phyloP scores from a whole-genome alignment of 2,888 invertebrate species.

The Caenorhabditis sp. region DNA sequence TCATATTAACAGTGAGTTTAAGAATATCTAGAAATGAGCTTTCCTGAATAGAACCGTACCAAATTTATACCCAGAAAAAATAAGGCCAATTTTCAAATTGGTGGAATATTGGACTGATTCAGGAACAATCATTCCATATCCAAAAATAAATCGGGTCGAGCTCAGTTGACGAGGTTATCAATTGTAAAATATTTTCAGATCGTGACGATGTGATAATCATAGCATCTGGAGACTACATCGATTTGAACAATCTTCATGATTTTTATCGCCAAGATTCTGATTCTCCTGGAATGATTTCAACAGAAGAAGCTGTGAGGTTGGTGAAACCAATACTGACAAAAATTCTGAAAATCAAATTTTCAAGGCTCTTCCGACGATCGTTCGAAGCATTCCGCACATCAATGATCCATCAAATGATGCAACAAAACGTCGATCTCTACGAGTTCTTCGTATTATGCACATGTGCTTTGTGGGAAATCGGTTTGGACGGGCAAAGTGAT shows the following conservation, averaged over 20 bases:
- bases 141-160: too few species aligned
- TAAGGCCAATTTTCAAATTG: too few species aligned
- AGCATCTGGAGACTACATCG: slow-evolving; percentile 36
- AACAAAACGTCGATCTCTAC: slow-evolving; percentile 23
- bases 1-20: slow-evolving; percentile 21
- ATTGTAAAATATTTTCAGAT: slow-evolving; percentile 1
- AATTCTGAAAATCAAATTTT: too few species aligned
- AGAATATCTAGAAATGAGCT: background rate
- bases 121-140: too few species aligned
- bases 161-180: too few species aligned
- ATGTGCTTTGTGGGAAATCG: slow-evolving; percentile 29
- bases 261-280: slow-evolving; percentile 4
- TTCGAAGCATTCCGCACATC: slow-evolving; percentile 20
- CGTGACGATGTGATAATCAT: slow-evolving; percentile 16
- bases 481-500: slow-evolving; percentile 23
- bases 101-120: too few species aligned
- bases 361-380: too few species aligned
- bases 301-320: slow-evolving; percentile 17
- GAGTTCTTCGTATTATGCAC: slow-evolving; percentile 29
- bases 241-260: slow-evolving; percentile 15
- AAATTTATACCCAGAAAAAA: too few species aligned
- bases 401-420: slow-evolving; percentile 20
- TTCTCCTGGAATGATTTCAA: slow-evolving; percentile 1
- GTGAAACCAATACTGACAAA: slow-evolving; percentile 11
- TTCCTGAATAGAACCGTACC: too few species aligned